Evolutionary conservation across 2,113 vertebrate species (phyloP).

Genomic region (Alethe castanea): DNA sequence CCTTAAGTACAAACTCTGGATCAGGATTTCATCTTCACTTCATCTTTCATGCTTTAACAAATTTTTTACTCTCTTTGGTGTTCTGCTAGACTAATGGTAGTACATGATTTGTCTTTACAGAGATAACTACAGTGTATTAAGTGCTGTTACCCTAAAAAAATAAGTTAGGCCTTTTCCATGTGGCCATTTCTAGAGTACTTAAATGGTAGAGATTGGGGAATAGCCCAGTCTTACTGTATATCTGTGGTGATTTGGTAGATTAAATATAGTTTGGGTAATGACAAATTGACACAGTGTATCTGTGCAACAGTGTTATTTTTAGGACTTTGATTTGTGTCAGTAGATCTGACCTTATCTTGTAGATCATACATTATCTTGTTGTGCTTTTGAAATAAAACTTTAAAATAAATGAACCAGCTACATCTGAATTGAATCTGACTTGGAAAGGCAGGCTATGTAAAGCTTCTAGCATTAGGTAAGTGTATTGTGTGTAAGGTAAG

Average conservation of each 20-base stretch:
- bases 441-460: not conserved
- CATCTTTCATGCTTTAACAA: not conserved
- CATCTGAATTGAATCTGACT: not conserved
- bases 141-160: not conserved
- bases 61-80: not conserved
- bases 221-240: not conserved
- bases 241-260: not conserved
- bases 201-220: not conserved
- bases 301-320: not conserved
- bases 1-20: not conserved
- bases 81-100: not conserved
- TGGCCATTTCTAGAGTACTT: not conserved
- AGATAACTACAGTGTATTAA: not conserved
- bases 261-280: not conserved
- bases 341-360: not conserved
- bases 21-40: not conserved
- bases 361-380: not conserved
- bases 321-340: not conserved
- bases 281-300: not conserved
- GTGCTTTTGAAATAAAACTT: not conserved
- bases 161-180: not conserved
- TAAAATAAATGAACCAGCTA: not conserved
- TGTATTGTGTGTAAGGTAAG: not conserved
- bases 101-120: not conserved
- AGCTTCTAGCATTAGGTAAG: constrained; percentile 11